Evolutionary conservation across 2,888 invertebrate species (phyloP).

Genomic region (Metacarcinus magister): DNA sequence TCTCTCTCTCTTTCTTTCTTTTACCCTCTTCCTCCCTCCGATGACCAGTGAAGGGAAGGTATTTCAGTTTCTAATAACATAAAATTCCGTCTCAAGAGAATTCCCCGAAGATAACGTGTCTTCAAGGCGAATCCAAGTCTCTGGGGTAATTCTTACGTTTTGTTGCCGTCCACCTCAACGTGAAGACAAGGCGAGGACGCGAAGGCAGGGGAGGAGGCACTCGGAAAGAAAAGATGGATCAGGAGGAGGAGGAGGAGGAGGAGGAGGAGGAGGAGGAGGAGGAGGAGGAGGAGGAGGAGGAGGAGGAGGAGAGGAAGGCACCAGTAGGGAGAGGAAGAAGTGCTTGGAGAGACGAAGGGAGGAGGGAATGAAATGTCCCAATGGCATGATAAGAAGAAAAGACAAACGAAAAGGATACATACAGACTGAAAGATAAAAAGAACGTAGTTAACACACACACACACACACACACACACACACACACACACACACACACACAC

Average conservation of each 20-base stretch:
- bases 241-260: not conserved
- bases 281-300: no score
- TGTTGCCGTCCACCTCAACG: not conserved
- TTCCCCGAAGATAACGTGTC: not conserved
- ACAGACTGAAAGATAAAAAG: not conserved
- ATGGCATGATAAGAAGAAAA: not conserved
- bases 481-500: conserved; percentile 2
- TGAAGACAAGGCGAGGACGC: not conserved
- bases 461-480: conserved; percentile 2
- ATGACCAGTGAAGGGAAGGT: not conserved
- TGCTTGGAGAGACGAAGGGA: not conserved
- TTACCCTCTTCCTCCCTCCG: not conserved
- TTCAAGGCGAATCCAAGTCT: not conserved
- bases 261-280: no score
- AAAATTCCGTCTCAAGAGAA: not conserved
- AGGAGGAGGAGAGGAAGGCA: not conserved
- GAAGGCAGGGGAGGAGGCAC: not conserved
- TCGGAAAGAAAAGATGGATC: not conserved
- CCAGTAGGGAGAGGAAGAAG: not conserved
- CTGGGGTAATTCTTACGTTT: not conserved
- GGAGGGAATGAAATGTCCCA: not conserved
- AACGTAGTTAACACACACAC: not conserved
- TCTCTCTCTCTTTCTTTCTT: not conserved
- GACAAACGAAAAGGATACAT: not conserved
- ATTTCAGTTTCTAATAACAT: not conserved